Evolutionary conservation across 2,113 vertebrate species (phyloP).

Genomic region (Copsychus sechellarum): DNA sequence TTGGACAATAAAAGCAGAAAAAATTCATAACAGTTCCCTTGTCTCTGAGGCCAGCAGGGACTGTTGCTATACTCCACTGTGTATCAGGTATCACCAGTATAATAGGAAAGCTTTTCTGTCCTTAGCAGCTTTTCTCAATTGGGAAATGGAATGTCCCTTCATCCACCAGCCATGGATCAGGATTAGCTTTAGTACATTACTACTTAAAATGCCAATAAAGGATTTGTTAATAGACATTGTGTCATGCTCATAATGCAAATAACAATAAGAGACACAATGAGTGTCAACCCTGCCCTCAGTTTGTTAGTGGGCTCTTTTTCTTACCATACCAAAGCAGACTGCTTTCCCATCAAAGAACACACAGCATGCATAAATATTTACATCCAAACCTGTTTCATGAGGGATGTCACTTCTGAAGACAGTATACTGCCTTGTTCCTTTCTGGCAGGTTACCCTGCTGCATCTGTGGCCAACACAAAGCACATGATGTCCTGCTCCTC

Average conservation of each 20-base stretch:
- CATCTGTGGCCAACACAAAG: not conserved
- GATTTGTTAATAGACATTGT: not conserved
- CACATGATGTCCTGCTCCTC: not conserved
- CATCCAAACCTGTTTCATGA: not conserved
- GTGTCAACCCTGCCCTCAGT: not conserved
- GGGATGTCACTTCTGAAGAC: not conserved
- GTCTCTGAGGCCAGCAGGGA: not conserved
- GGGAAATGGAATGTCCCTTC: conserved; percentile 4
- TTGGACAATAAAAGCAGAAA: not conserved
- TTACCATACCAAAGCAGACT: not conserved
- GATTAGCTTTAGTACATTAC: not conserved
- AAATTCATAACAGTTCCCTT: not conserved
- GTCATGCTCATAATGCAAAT: not conserved
- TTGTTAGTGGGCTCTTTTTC: not conserved
- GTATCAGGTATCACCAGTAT: not conserved
- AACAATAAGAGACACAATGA: not conserved
- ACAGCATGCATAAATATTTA: not conserved
- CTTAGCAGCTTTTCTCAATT: not conserved
- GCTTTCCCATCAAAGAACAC: not conserved
- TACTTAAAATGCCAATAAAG: not conserved
- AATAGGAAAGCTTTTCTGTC: not conserved
- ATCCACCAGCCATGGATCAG: not conserved
- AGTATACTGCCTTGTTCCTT: not conserved
- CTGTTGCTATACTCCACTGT: not conserved
- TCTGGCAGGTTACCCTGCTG: not conserved